phyloP scores from a whole-genome alignment of 2,797 vertebrate genomes.

The Gallinago solitaria region DNA sequence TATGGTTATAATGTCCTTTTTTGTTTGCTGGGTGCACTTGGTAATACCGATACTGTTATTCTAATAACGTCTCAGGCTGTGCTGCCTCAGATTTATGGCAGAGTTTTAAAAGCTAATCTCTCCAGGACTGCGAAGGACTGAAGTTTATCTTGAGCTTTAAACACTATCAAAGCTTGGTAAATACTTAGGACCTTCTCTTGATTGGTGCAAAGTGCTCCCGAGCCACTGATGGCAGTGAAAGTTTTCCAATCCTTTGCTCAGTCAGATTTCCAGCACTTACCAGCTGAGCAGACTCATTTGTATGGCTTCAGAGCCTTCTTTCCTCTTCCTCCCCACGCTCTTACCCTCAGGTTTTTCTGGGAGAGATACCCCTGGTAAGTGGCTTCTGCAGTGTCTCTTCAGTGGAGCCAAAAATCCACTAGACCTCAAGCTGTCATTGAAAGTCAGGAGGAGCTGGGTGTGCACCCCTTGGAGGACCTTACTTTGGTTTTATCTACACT shows the following conservation, averaged over 20 bases:
- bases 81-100: slow-evolving; percentile 39
- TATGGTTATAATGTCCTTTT: slow-evolving; percentile 31
- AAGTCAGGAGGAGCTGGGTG: background rate
- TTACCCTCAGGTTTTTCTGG: slow-evolving; percentile 27
- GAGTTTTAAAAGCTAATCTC: slow-evolving; percentile 46
- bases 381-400: background rate
- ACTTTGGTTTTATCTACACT: background rate
- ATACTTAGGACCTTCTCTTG: slow-evolving; percentile 5
- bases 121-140: slow-evolving; percentile 22
- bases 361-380: slow-evolving; percentile 36
- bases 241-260: background rate
- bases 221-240: background rate
- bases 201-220: background rate
- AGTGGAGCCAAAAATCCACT: background rate
- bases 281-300: background rate
- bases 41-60: background rate
- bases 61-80: background rate
- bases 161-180: slow-evolving; percentile 2
- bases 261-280: background rate
- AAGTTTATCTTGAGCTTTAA: slow-evolving; percentile 32
- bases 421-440: background rate
- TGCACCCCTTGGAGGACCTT: background rate
- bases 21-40: slow-evolving; percentile 58
- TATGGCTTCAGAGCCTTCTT: slow-evolving; percentile 30
- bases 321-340: background rate